Evolutionary conservation across 2,888 invertebrate species (phyloP).

Genomic region (Catocala fraxini): DNA sequence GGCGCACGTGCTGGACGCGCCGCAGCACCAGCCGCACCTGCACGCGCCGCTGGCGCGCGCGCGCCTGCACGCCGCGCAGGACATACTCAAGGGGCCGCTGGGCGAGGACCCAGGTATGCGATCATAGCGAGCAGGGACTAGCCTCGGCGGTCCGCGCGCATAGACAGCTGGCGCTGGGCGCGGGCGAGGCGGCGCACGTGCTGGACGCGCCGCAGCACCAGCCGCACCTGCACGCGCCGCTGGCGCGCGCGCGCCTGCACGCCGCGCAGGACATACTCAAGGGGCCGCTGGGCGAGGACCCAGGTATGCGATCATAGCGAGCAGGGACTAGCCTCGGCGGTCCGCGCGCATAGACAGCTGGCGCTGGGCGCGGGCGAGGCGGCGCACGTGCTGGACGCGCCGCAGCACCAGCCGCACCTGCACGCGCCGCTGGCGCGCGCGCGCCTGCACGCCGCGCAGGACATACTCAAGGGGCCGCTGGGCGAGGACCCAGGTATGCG

Average conservation of each 20-base stretch:
- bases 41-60: slow-evolving; percentile 92
- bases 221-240: slow-evolving; percentile 89
- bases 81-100: slow-evolving; percentile 86
- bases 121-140: background rate
- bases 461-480: slow-evolving; percentile 86
- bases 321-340: background rate
- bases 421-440: slow-evolving; percentile 92
- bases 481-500: slow-evolving; percentile 75
- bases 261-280: slow-evolving; percentile 92
- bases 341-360: too few relatives aligned
- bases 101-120: slow-evolving; percentile 75
- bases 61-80: slow-evolving; percentile 93
- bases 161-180: slow-evolving; percentile 91
- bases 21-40: slow-evolving; percentile 80
- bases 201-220: slow-evolving; percentile 88
- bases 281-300: slow-evolving; percentile 77
- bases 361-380: slow-evolving; percentile 93
- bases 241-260: slow-evolving; percentile 93
- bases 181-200: slow-evolving; percentile 93
- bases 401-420: slow-evolving; percentile 80
- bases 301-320: slow-evolving; percentile 57
- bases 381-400: slow-evolving; percentile 93
- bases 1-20: slow-evolving; percentile 93
- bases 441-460: slow-evolving; percentile 93
- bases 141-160: too few relatives aligned